Percentiles rank a stretch among this genome's conserved stretches.
phyloP scores from a whole-genome alignment of 2,113 vertebrate genomes.

The Vidua chalybeata region DNA sequence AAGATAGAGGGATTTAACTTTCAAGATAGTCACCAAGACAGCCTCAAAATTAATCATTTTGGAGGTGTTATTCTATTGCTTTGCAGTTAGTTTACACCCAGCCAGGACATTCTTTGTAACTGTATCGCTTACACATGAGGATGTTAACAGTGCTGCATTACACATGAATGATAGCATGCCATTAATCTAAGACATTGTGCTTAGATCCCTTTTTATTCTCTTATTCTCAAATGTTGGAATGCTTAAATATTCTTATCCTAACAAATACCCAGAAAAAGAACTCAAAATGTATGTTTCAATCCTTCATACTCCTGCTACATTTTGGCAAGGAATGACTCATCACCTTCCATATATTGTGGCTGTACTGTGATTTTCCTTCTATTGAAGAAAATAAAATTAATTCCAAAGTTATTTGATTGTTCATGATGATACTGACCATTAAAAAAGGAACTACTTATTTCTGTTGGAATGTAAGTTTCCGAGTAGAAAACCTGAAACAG shows the following conservation, averaged over 20 bases:
- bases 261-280: neutral
- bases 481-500: neutral
- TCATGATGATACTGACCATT: neutral
- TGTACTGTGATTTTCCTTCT: neutral
- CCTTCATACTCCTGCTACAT: neutral
- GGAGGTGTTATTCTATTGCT: neutral
- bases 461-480: neutral
- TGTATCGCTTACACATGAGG: rapidly evolving
- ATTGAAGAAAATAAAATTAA: neutral
- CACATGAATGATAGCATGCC: neutral
- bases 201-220: neutral
- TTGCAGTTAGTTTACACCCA: neutral
- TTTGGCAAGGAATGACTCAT: neutral
- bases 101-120: neutral
- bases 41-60: neutral
- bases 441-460: neutral
- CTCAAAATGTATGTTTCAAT: neutral
- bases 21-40: neutral
- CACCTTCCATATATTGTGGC: neutral
- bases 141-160: neutral
- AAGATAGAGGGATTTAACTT: neutral
- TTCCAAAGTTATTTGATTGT: neutral
- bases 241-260: neutral
- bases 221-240: neutral
- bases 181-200: neutral